These are phyloP conservation scores for Myotis planiceps DNA, from an alignment of 2,797 vertebrate genomes.

Conservation along the genomic window DNA sequence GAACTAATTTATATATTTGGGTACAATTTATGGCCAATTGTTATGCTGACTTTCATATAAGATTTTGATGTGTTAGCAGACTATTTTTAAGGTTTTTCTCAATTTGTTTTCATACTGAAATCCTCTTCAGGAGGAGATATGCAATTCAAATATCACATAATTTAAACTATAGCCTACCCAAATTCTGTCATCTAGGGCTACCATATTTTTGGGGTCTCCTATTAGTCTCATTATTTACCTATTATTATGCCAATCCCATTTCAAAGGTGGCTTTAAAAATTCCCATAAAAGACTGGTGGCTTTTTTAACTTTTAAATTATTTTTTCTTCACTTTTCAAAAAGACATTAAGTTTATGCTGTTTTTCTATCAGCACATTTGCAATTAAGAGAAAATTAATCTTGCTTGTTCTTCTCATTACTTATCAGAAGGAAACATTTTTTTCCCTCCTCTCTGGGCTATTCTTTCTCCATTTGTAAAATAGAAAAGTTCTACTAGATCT, in stretches of 20 bases:
- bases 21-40: conserved; percentile 29
- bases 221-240: not conserved
- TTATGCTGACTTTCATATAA: conserved; percentile 16
- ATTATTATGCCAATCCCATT: not conserved
- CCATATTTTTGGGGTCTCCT: not conserved
- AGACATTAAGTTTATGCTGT: not conserved
- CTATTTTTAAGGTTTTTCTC: not conserved
- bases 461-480: not conserved
- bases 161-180: not conserved
- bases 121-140: not conserved
- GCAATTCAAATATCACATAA: not conserved
- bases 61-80: not conserved
- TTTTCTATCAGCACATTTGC: not conserved
- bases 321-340: not conserved
- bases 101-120: not conserved
- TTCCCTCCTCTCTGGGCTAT: not conserved
- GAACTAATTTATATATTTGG: conserved; percentile 55
- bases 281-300: not conserved
- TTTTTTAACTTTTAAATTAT: not conserved
- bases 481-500: not conserved
- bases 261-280: not conserved
- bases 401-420: not conserved
- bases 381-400: not conserved
- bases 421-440: not conserved
- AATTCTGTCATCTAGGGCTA: not conserved